Conservation (phyloP, 1,140 invertebrate species). For the Frieseomelitta varia region DNA sequence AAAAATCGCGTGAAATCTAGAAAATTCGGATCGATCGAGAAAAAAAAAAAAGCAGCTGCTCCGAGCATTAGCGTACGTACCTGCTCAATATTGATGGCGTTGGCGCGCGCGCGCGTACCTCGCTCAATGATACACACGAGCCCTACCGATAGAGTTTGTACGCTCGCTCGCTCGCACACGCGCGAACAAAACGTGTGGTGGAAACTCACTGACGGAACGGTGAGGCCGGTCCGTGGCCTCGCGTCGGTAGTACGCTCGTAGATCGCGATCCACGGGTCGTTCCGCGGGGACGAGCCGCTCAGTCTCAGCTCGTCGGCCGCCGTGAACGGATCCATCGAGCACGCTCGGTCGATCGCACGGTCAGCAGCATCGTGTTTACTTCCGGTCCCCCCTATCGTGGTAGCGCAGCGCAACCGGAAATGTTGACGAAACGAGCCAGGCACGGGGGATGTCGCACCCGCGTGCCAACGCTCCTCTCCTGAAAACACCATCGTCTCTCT, state of each 20-base stretch:
- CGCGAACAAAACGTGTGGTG: neutral
- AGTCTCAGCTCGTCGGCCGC: constrained; percentile 67
- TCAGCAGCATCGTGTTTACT: constrained; percentile 51
- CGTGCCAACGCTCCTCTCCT: constrained; percentile 61
- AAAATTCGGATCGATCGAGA: neutral
- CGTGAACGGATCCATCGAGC: constrained; percentile 62
- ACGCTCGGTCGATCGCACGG: constrained; percentile 53
- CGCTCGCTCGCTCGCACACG: neutral
- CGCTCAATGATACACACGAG: neutral
- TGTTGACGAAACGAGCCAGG: constrained; percentile 52
- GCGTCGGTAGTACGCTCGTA: constrained; percentile 41
- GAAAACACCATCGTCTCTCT: constrained; percentile 12
- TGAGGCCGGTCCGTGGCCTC: constrained; percentile 26
- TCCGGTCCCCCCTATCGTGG: constrained; percentile 33
- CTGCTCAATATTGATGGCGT: neutral
- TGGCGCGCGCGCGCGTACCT: neutral
- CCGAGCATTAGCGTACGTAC: constrained; percentile 7
- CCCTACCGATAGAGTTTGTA: constrained; percentile 22
- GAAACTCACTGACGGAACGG: neutral
- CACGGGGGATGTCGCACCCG: constrained; percentile 56
- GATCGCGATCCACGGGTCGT: constrained; percentile 48
- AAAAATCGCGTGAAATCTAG: too few species aligned
- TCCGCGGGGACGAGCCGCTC: constrained; percentile 45
- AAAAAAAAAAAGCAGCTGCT: too few species aligned
- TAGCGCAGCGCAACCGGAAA: constrained; percentile 29